Percentiles rank a stretch among this genome's conserved stretches.
Evolutionary conservation across 2,113 vertebrate genomes (phyloP).

Genomic region (Prionailurus viverrinus): DNA sequence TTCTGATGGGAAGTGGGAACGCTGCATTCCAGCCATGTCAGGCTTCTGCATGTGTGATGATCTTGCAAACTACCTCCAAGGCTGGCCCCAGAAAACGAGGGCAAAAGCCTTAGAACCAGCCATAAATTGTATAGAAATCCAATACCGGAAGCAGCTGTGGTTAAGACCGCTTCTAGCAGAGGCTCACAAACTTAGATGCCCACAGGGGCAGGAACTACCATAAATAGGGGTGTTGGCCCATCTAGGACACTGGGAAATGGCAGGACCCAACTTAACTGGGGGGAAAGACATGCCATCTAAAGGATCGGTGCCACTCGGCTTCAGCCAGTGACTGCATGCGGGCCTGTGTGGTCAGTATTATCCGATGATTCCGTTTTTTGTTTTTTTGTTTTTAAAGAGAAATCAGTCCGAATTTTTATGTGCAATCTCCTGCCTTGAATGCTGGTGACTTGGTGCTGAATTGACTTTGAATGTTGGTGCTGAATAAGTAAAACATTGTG

Average conservation of each 20-base stretch:
- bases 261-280: neutral
- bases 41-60: neutral
- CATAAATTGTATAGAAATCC: neutral
- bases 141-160: neutral
- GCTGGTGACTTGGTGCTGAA: neutral
- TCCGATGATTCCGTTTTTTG: neutral
- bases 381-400: neutral
- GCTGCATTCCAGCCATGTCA: neutral
- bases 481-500: neutral
- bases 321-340: accelerated
- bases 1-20: neutral
- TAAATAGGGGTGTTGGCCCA: too few species aligned
- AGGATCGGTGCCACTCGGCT: neutral
- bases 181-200: neutral
- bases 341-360: neutral
- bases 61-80: neutral
- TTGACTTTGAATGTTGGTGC: neutral
- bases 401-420: neutral
- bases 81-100: neutral
- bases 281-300: neutral
- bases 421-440: neutral
- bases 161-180: neutral
- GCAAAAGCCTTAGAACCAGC: neutral
- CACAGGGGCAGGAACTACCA: neutral
- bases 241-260: neutral